Conservation (phyloP, 2,113 vertebrate species). For the Ameiurus melas region DNA sequence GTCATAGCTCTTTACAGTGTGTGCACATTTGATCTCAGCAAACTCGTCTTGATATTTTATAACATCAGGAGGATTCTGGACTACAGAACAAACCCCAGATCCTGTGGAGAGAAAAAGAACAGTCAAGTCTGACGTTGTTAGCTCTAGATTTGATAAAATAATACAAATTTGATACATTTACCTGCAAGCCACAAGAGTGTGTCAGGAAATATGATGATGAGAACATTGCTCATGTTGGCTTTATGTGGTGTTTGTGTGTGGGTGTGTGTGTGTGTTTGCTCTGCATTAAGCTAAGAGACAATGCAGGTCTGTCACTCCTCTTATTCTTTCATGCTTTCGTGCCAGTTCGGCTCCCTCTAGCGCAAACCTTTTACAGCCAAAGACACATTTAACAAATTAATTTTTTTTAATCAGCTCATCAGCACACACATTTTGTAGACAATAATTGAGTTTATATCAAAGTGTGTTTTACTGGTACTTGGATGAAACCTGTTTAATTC, state of each 20-base stretch:
- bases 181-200: conserved; percentile 15
- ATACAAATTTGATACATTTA: background rate
- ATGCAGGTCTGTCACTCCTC: too few species aligned
- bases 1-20: conserved; percentile 30
- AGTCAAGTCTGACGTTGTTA: background rate
- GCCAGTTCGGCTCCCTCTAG: too few species aligned
- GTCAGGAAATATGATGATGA: background rate
- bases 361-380: too few species aligned
- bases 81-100: conserved; percentile 9
- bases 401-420: too few species aligned
- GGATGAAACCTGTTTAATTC: too few species aligned
- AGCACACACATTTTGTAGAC: too few species aligned
- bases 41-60: background rate
- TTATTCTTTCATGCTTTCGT: too few species aligned
- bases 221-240: background rate
- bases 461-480: too few species aligned
- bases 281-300: too few species aligned
- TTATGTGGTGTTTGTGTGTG: too few species aligned
- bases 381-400: too few species aligned
- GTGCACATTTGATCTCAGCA: conserved; percentile 37
- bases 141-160: background rate
- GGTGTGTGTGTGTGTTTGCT: background rate
- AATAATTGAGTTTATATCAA: too few species aligned
- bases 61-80: conserved; percentile 33
- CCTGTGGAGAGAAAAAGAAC: conserved; percentile 28